Evolutionary conservation across 2,888 invertebrate genomes (phyloP).

Genomic region (Criorhina ranunculi): DNA sequence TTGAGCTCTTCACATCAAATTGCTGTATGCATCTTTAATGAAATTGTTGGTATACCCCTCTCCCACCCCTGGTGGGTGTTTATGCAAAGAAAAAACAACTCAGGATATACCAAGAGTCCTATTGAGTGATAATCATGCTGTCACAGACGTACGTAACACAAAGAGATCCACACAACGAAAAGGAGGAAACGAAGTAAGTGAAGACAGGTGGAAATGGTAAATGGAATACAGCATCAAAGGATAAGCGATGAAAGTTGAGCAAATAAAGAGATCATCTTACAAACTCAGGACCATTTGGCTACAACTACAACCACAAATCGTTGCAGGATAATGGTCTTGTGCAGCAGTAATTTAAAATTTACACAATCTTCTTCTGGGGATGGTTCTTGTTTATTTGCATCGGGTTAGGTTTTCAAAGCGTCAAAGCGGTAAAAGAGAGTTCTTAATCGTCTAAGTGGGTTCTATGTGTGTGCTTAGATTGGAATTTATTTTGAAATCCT

Average conservation of each 20-base stretch:
- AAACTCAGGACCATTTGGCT: constrained; percentile 33
- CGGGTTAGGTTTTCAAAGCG: constrained; percentile 8
- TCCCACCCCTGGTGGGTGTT: constrained; percentile 16
- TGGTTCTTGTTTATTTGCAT: constrained; percentile 23
- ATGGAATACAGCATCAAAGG: constrained; percentile 74
- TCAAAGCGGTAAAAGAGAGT: constrained; percentile 22
- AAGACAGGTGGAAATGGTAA: constrained; percentile 30
- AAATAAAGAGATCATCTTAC: constrained; percentile 63
- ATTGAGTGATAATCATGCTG: constrained; percentile 72
- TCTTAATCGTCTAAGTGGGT: neutral
- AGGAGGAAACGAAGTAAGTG: neutral
- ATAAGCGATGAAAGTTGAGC: constrained; percentile 60
- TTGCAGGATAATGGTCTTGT: constrained; percentile 59
- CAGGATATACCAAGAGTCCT: constrained; percentile 37
- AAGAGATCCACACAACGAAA: constrained; percentile 4
- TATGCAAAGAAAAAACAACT: constrained; percentile 31
- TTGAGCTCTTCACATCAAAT: constrained; percentile 72
- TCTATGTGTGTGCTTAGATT: constrained; percentile 6
- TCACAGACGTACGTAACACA: constrained; percentile 58
- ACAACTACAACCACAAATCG: constrained; percentile 15
- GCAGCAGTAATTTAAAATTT: constrained; percentile 64
- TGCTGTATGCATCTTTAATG: constrained; percentile 72
- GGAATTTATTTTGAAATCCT: neutral
- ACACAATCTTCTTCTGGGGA: constrained; percentile 30
- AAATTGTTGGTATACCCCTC: constrained; percentile 36